A percentile compares a stretch with the other conserved stretches of the same genome.
Evolutionary conservation across 30 jellyfish, hydroid and myxozoan species (phyloP).

Genomic region (Sanderia malayensis): DNA sequence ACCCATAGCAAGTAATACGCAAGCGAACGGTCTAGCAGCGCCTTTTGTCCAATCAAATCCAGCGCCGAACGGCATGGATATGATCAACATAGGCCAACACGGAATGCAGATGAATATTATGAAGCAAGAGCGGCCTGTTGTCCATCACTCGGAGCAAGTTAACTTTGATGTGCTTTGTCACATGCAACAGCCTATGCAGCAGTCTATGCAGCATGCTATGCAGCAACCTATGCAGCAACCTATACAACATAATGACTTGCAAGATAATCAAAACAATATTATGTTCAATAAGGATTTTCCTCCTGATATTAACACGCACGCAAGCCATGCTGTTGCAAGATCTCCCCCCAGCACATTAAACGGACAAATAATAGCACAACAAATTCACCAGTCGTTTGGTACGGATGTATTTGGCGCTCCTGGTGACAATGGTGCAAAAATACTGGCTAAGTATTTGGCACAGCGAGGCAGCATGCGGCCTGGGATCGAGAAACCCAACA

Average conservation of each 20-base stretch:
- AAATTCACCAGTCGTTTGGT: constrained; percentile 63
- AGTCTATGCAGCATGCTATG: too few species aligned
- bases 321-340: constrained; percentile 3
- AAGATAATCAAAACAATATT: background rate
- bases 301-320: constrained; percentile 9
- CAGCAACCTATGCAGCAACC: too few species aligned
- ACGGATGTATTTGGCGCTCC: constrained; percentile 65
- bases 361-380: constrained; percentile 53
- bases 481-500: constrained; percentile 28
- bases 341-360: constrained; percentile 22
- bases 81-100: background rate
- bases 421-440: constrained; percentile 59
- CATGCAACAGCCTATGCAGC: background rate
- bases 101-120: background rate
- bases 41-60: background rate
- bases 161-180: background rate
- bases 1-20: too few species aligned
- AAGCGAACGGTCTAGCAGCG: too few species aligned
- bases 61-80: background rate
- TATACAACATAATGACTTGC: background rate
- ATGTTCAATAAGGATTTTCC: background rate
- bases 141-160: background rate
- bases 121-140: background rate
- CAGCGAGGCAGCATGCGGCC: constrained; percentile 62
- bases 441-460: constrained; percentile 55